Evolutionary conservation across 2,888 invertebrate genomes (phyloP), one percentile per base, ranked within the genome.

Genomic region (Sipha maydis): DNA sequence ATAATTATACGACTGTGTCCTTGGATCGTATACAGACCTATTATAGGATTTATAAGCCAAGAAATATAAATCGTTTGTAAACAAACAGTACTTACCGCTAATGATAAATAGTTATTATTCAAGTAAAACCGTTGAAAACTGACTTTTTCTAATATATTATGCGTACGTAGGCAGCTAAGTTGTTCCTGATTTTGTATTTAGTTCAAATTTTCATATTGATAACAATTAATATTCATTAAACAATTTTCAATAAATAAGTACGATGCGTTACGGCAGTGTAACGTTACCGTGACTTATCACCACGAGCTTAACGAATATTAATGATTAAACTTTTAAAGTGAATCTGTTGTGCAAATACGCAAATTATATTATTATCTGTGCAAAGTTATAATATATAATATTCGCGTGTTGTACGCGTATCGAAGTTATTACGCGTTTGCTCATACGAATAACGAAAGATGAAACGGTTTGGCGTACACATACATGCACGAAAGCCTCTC

Each of bases 261-360:
- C 56, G 21, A 19, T 67, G 75, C 73, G 34, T 34, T 73, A 28
- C 19, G n/a, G 9, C 19, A n/a, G 56, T 38, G 56, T 67, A 61
- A 34, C n/a, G 54, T 19, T 61, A 61, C 61, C 61, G 54, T 17
- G 54, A 54, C 34, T 48, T 48, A 48, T 11, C 48, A 38, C 41
- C 9, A 14, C 19, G 25, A 21, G 85, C 31, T 5, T 85, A 85
- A 85, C 85, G 85, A 85, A 85, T 69, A 85, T 85, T 85, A 85
- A 85, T 85, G 85, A 69, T 77, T 67, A 69, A 85, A 85, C 85
- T 85, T 85, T 77, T 69, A 48, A 48, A 77, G 77, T 69, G 25
- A 78, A 85, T 69, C 67, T 17, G 21, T 56, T 28, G 61, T 17
- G 21, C 48, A 41, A 77, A 77, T 76, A 67, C 73, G 77, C 38